Evolutionary conservation across 2,797 vertebrate species (phyloP).

Genomic region (Eulemur coronatus): DNA sequence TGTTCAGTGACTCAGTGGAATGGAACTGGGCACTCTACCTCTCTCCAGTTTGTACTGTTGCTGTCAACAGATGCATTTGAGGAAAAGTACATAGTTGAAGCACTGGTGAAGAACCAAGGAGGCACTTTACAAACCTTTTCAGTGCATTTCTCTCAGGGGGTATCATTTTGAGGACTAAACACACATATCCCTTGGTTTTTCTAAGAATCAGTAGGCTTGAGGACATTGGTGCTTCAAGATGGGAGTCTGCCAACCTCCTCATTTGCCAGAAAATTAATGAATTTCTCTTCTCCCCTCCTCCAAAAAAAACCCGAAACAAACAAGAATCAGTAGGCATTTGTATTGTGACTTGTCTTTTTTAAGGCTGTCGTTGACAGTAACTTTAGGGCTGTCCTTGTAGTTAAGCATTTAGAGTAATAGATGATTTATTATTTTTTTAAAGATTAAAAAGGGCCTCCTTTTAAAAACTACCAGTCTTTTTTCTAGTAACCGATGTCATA

Average conservation of each 20-base stretch:
- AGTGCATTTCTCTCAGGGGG: neutral
- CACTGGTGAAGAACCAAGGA: neutral
- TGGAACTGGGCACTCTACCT: neutral
- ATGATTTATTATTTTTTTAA: neutral
- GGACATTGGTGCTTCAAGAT: too few relatives aligned
- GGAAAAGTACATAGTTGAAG: neutral
- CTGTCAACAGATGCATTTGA: neutral
- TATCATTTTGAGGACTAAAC: neutral
- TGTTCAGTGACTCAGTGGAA: neutral
- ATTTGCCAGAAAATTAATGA: too few relatives aligned
- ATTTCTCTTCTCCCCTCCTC: too few relatives aligned
- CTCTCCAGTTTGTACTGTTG: neutral
- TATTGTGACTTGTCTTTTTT: neutral
- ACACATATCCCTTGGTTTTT: neutral
- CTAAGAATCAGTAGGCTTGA: neutral
- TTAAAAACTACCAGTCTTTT: neutral
- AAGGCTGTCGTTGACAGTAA: neutral
- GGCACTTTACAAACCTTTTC: neutral
- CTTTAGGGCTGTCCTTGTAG: neutral
- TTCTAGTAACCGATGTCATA: neutral
- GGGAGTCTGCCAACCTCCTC: too few relatives aligned
- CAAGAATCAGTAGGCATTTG: neutral
- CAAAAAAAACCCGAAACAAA: too few relatives aligned
- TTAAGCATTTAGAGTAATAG: neutral
- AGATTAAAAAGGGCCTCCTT: neutral